phyloP scores from a whole-genome alignment of 1,140 invertebrate genomes.

The Lutraria rhynchaena region DNA sequence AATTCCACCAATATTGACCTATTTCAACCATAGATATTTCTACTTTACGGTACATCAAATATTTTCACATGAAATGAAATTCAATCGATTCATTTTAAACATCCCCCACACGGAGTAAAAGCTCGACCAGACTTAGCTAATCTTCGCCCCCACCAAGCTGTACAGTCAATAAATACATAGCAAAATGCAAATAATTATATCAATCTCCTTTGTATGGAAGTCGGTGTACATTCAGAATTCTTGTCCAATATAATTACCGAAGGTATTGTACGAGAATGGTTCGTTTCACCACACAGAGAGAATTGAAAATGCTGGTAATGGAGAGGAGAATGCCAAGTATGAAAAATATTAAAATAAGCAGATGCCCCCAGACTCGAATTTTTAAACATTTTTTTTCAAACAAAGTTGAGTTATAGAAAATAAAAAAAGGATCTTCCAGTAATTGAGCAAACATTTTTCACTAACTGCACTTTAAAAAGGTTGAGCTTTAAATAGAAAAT shows the following conservation, averaged over 20 bases:
- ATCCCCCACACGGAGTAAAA: constrained; percentile 46
- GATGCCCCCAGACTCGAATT: too few relatives aligned
- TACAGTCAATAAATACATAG: constrained; percentile 52
- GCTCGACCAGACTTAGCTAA: constrained; percentile 10
- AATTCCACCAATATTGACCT: too few relatives aligned
- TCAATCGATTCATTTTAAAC: constrained; percentile 19
- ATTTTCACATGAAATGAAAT: constrained; percentile 36
- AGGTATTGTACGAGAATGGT: constrained; percentile 14
- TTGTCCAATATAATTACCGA: constrained; percentile 9
- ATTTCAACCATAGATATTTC: too few relatives aligned
- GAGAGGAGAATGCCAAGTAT: neutral
- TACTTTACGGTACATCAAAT: neutral
- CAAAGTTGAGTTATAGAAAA: too few relatives aligned
- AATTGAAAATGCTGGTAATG: constrained; percentile 3
- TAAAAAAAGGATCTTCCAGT: too few relatives aligned
- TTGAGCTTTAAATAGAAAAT: too few relatives aligned
- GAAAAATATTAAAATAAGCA: neutral
- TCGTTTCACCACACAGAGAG: constrained; percentile 25
- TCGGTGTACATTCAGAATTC: neutral
- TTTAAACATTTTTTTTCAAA: too few relatives aligned
- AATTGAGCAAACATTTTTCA: too few relatives aligned
- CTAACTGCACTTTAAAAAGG: too few relatives aligned
- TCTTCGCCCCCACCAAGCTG: constrained; percentile 41
- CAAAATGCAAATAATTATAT: constrained; percentile 50
- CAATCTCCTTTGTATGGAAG: constrained; percentile 14